Evolutionary conservation across 2,113 vertebrate species (phyloP), one percentile per base, ranked within the genome.

Genomic region (Zootoca vivipara): DNA sequence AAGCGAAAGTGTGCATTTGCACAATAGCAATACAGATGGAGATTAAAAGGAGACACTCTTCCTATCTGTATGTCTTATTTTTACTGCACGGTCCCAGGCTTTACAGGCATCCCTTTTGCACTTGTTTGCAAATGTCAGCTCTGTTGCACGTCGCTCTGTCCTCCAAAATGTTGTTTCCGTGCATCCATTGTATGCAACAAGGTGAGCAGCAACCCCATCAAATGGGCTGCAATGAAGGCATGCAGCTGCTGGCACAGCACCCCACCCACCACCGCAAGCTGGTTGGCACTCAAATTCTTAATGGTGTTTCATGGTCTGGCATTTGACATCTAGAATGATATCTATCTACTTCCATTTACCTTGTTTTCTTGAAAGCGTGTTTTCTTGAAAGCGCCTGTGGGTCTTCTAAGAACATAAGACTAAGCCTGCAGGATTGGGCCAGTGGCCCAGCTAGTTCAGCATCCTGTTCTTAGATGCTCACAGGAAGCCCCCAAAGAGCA

Each of bases 261-360:
- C 2, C 15, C 15, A 24, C 35, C 22, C 15, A 35, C 22, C 20
- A 16, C 18, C 4, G 10, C 22, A 65, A 35, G 24, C 33, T 38
- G 24, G 33, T 1, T 42, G 58, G 58, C 22, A 64, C 26, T 56
- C 2, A 0, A 0, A 10, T 70, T 58, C 80, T 35, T 35, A 26
- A 2, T 83, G 82, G 40, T 84, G n/a, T 88, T 85, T 22, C 40
- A 6, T 83, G 62, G 5, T 0, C 0, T 10, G 86, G 84, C 2
- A 0, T 46, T 75, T 13, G 6, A 15, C 58, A 70, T 70, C 72
- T 58, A 77, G 2, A 70, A 89, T 1, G 85, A 33, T 42, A 85
- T 5, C 4, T 0, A 2, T 0, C 0, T 69, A 42, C 0, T 56
- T 82, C 24, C 24, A 1, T 86, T 0, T 24, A 74, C 33, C 40